These are phyloP conservation scores for Hypercompe scribonia DNA, from an alignment of 2,888 invertebrate species.

Conservation along the genomic window DNA sequence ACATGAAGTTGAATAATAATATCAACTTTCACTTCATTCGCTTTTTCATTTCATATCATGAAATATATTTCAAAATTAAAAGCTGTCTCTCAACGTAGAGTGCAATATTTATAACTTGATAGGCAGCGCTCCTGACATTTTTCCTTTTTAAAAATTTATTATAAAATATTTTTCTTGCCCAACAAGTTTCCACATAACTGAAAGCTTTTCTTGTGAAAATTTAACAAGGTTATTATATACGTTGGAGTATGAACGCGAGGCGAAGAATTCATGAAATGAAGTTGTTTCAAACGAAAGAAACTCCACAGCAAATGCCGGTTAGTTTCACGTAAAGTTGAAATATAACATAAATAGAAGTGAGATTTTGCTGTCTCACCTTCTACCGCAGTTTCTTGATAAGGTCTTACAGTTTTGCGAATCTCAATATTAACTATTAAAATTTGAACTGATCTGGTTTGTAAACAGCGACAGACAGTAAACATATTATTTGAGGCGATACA, in stretches of 20 bases:
- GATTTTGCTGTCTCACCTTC: not conserved
- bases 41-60: not conserved
- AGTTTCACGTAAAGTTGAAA: not conserved
- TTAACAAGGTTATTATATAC: slow-evolving; percentile 16
- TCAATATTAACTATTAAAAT: not conserved
- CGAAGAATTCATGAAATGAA: slow-evolving; percentile 8
- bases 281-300: slow-evolving; percentile 8
- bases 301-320: not conserved
- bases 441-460: no score
- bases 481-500: no score
- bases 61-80: not conserved
- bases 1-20: not conserved
- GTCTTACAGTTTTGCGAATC: slow-evolving; percentile 9
- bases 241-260: slow-evolving; percentile 6
- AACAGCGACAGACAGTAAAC: no score
- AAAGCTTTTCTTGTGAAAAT: slow-evolving; percentile 6
- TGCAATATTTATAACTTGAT: slow-evolving; percentile 10
- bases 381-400: slow-evolving; percentile 13
- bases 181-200: slow-evolving; percentile 6
- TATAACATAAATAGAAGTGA: not conserved
- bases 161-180: not conserved
- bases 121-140: not conserved
- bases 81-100: not conserved
- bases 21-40: not conserved
- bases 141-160: slow-evolving; percentile 1